Evolutionary conservation across 1,140 invertebrate genomes (phyloP), one percentile per base, ranked within the genome.

Genomic region (Saccostrea cuccullata): DNA sequence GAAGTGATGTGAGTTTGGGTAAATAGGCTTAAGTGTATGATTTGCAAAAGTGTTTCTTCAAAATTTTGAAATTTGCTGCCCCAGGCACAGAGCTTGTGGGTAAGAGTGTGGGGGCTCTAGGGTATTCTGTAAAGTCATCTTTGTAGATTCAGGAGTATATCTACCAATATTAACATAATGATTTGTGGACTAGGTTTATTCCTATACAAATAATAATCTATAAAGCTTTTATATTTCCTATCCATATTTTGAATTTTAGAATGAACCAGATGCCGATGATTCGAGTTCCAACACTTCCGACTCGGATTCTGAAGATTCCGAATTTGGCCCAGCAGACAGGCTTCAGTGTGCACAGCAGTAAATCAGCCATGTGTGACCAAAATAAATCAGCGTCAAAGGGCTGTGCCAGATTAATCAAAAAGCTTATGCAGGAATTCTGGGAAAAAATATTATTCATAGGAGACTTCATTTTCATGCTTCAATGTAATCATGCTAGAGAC

Each of bases 281-380:
- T 94, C 92, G 12, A 91, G 88, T 67, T 90, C 90, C 9, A 92
- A 92, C 20, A 89, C 92, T 30, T 90, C 88, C 70, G 91, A 92
- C 30, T 87, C 77, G 0, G 88, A 91, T 13, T 91, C 90, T 23
- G 91, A 91, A 47, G 93, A 93, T 56, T 89, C 88, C 13, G 92
- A 94, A 77, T 77, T 36, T 56, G 93, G 91, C 56, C 84, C 55
- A n/a, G 87, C 89, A 9, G 91, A 90, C 55, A 87, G 91, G 67
- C 90, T 92, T 60, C 94, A 93, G 87, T 94, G 93, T 91, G 90
- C 90, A 26, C 92, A 93, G 30, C 94, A 55, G 82, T 84, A 55
- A 84, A 55, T 84, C 40, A 55, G 82, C 40, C 23, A 30, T 40
- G 70, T 17, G 70, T 77, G 70, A 77, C 70, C 23, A 36, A 15